Base-by-base conservation (phyloP, 1,140 invertebrate genomes). In the Apocrypta bakeri region DNA sequence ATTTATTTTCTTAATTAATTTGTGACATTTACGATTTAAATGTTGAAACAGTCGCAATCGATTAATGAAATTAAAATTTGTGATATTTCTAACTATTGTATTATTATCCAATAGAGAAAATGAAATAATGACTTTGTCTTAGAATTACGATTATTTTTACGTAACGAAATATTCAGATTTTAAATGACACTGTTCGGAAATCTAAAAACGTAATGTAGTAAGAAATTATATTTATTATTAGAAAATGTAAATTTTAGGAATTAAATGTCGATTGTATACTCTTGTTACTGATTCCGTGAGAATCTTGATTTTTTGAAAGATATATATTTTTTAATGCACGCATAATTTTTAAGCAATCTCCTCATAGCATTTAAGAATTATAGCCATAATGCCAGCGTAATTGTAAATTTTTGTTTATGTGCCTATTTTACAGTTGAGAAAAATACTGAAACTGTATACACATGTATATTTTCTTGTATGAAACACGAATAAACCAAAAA, bases 401-500 rank as follows among this genome's bases (percentile, higher is more conserved):
- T 64, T 25, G 1, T 63, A 76, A 76, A 25, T 73, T 29, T 24
- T 37, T 63, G 17, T 56, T 12, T 9, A 63, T 21, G 25, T 76
- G 14, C 7, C 27, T 63, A 76, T 76, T 9, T 2, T 17, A 56
- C 29, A 73, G 24, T 56, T n/a, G 48, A 56, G 21, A 17, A 56
- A 56, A 56, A 37, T 37, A 2, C 9, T 4, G 33, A 37, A 4
- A 37, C 40, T 8, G 25, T 73, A 17, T 40, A 73, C 2, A 25
- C n/a, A 24, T 42, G 7, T 24, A 73, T 73, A 73, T 73, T 11
- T 61, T 14, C 12, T 63, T 76, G 11, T 68, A 40, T n/a, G n/a
- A 78, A 27, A 27, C 24, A 68, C 64, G 21, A 40, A 66, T 66
- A 78, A 68, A 63, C 74, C 29, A 76, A 78, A 78, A 78, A 78